Conservation (phyloP, 2,888 invertebrate genomes). For the Drosophila longiperda region DNA sequence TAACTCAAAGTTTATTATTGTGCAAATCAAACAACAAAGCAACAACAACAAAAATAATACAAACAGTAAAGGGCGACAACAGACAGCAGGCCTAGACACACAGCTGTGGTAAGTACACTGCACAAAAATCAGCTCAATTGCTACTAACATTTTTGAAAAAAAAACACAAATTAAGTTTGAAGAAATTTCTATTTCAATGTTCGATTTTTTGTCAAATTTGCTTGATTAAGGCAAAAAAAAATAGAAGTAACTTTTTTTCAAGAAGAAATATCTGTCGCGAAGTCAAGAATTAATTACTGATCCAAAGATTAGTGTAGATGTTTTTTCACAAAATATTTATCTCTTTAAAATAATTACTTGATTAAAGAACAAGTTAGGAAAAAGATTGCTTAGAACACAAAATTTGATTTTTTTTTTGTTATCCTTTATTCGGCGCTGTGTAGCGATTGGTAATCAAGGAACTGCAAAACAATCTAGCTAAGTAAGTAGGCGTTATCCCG, state of each 20-base stretch:
- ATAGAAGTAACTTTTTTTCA: too few relatives aligned
- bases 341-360: not conserved
- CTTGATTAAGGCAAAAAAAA: too few relatives aligned
- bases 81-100: slow-evolving; percentile 18
- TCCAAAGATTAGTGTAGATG: not conserved
- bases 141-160: not conserved
- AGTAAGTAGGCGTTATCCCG: slow-evolving; percentile 32
- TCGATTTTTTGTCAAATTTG: not conserved
- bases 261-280: not conserved
- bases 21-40: slow-evolving; percentile 45
- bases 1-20: slow-evolving; percentile 65
- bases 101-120: slow-evolving; percentile 39
- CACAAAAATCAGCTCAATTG: not conserved
- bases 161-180: not conserved
- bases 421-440: not conserved
- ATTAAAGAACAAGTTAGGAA: not conserved
- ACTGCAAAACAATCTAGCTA: slow-evolving; percentile 8
- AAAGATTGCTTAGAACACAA: not conserved
- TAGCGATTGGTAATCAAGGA: slow-evolving; percentile 14
- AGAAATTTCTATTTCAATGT: not conserved
- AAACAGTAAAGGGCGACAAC: slow-evolving; percentile 6
- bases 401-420: not conserved
- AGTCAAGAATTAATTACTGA: not conserved
- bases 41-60: slow-evolving; percentile 13
- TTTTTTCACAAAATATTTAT: not conserved